Percentiles rank a stretch among this genome's conserved stretches.
phyloP scores from a whole-genome alignment of 1,140 invertebrate species.

The Wiebesia pumilae region DNA sequence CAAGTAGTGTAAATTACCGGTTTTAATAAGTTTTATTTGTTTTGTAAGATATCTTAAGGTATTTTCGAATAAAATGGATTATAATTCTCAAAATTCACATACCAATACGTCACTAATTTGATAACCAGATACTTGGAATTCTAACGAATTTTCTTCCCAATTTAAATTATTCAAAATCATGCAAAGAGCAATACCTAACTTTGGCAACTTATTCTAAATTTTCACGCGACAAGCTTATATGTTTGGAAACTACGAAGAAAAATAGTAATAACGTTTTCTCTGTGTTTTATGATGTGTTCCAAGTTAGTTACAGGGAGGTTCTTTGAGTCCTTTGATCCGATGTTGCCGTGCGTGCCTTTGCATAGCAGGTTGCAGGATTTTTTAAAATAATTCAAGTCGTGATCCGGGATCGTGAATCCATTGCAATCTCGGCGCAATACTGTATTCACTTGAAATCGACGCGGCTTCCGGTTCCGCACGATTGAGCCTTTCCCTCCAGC shows the following conservation, averaged over 20 bases:
- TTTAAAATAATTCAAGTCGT: constrained; percentile 30
- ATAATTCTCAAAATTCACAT: too few species aligned
- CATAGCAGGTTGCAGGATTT: background rate
- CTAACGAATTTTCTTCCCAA: too few species aligned
- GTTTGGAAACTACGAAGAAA: background rate
- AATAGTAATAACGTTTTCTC: background rate
- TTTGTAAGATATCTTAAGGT: too few species aligned
- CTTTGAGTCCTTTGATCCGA: constrained; percentile 30
- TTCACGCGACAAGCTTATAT: background rate
- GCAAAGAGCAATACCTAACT: too few species aligned
- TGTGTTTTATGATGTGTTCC: background rate
- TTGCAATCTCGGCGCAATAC: constrained; percentile 1
- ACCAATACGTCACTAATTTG: too few species aligned
- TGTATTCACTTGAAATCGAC: constrained; percentile 35
- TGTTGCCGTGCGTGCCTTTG: background rate
- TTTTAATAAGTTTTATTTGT: too few species aligned
- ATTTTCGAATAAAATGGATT: too few species aligned
- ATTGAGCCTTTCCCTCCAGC: background rate
- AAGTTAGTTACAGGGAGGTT: background rate
- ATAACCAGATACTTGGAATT: too few species aligned
- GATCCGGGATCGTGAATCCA: background rate
- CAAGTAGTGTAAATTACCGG: too few species aligned
- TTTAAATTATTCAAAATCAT: too few species aligned
- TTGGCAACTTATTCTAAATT: background rate
- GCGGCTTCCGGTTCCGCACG: constrained; percentile 37